Evolutionary conservation across 2,797 vertebrate species (phyloP).

Genomic region (Syndactyla subalaris): DNA sequence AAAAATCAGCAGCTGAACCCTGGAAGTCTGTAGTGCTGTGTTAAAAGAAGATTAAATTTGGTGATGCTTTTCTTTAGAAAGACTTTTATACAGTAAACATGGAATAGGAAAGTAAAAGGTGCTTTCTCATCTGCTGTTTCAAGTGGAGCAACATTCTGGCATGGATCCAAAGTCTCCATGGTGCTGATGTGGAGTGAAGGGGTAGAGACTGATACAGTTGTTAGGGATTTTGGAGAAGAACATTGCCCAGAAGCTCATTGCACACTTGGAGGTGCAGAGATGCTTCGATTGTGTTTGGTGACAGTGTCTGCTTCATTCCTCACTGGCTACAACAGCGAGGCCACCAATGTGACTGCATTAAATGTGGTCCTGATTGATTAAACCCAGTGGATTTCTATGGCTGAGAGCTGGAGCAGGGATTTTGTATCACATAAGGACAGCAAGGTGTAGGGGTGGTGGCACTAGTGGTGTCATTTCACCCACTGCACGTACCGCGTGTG

Average conservation of each 20-base stretch:
- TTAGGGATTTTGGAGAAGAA: background rate
- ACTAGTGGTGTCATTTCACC: background rate
- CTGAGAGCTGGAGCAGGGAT: background rate
- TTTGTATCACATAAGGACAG: background rate
- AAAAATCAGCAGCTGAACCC: background rate
- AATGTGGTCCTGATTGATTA: background rate
- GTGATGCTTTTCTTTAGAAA: background rate
- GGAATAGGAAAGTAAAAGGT: background rate
- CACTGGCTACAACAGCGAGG: background rate
- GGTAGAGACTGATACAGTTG: background rate
- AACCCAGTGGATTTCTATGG: background rate
- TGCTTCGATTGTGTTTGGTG: rapidly evolving
- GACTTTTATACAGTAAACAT: rapidly evolving
- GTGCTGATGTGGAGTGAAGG: background rate
- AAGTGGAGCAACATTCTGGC: background rate
- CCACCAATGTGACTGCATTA: background rate
- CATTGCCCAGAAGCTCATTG: background rate
- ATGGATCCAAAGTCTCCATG: background rate
- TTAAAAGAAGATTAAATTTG: background rate
- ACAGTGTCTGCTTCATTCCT: background rate
- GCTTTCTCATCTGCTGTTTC: background rate
- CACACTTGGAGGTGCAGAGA: background rate
- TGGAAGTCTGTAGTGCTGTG: background rate
- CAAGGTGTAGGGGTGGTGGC: background rate
- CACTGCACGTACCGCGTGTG: background rate